These are phyloP conservation scores for Ariolimax columbianus DNA, from an alignment of 2,888 invertebrate species.

Conservation along the genomic window DNA sequence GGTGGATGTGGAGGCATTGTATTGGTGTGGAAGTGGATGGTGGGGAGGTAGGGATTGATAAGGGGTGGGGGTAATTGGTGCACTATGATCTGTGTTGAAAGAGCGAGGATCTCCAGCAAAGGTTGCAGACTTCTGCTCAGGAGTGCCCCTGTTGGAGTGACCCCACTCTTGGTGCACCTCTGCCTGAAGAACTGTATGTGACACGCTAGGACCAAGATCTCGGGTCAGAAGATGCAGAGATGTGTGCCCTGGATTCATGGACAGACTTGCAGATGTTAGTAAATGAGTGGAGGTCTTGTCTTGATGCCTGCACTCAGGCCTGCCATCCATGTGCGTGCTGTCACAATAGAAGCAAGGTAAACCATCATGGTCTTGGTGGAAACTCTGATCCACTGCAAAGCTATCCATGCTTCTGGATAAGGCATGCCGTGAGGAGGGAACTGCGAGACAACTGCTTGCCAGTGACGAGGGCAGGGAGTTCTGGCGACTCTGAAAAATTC, in stretches of 20 bases:
- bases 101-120: conserved; percentile 23
- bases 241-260: background rate
- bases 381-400: conserved; percentile 38
- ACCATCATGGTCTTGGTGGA: conserved; percentile 36
- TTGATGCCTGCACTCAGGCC: conserved; percentile 26
- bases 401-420: conserved; percentile 54
- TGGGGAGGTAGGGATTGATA: conserved; percentile 40
- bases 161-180: conserved; percentile 74
- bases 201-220: conserved; percentile 58
- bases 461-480: conserved; percentile 70
- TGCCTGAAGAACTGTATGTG: conserved; percentile 70
- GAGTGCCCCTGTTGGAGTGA: conserved; percentile 41
- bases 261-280: background rate
- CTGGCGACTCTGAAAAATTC: conserved; percentile 60
- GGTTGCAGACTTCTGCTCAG: conserved; percentile 40
- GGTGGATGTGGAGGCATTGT: background rate
- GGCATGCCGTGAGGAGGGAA: conserved; percentile 58
- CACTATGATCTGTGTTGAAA: conserved; percentile 8
- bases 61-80: background rate
- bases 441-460: conserved; percentile 58
- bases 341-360: conserved; percentile 50
- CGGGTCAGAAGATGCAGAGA: background rate
- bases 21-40: conserved; percentile 20
- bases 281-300: background rate
- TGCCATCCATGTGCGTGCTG: conserved; percentile 40